A percentile compares a stretch with the other conserved stretches of the same genome.
Evolutionary conservation across 64 coral and sea anemone species (phyloP).

Genomic region (Montipora sp.): DNA sequence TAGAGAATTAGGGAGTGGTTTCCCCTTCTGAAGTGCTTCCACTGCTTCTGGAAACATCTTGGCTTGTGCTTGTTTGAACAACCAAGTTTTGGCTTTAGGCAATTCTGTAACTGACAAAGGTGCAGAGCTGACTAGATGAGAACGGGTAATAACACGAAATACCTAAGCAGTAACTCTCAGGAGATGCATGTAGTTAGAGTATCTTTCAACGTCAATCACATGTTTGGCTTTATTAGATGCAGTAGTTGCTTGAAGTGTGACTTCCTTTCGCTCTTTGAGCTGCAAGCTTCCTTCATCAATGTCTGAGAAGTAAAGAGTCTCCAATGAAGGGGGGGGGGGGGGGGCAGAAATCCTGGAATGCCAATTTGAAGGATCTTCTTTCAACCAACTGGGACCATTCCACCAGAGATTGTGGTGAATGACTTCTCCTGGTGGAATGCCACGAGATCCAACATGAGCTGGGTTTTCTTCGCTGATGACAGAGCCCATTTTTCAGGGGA

Average conservation of each 20-base stretch:
- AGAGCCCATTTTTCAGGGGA: slow-evolving; percentile 49
- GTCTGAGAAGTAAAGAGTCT: slow-evolving; percentile 20
- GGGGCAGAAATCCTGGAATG: slow-evolving; percentile 12
- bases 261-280: slow-evolving; percentile 26
- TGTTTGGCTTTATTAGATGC: slow-evolving; percentile 15
- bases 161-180: slow-evolving; percentile 54
- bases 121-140: slow-evolving; percentile 45
- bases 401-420: slow-evolving; percentile 59
- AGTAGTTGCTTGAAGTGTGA: slow-evolving; percentile 20
- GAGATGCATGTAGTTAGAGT: slow-evolving; percentile 16
- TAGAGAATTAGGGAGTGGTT: slow-evolving; percentile 46
- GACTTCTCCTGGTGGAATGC: slow-evolving; percentile 26
- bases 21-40: slow-evolving; percentile 18
- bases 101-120: slow-evolving; percentile 48
- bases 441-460: slow-evolving; percentile 58
- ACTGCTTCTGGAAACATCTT: slow-evolving; percentile 31
- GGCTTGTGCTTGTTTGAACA: slow-evolving; percentile 42
- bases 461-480: slow-evolving; percentile 52
- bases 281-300: slow-evolving; percentile 30
- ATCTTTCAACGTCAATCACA: slow-evolving; percentile 41
- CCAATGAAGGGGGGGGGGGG: slow-evolving; percentile 22
- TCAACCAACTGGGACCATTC: slow-evolving; percentile 66
- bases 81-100: slow-evolving; percentile 31
- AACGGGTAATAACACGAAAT: slow-evolving; percentile 53
- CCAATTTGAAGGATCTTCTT: slow-evolving; percentile 29